Evolutionary conservation across 2,888 invertebrate genomes (phyloP).

Genomic region (Artemia sinica): DNA sequence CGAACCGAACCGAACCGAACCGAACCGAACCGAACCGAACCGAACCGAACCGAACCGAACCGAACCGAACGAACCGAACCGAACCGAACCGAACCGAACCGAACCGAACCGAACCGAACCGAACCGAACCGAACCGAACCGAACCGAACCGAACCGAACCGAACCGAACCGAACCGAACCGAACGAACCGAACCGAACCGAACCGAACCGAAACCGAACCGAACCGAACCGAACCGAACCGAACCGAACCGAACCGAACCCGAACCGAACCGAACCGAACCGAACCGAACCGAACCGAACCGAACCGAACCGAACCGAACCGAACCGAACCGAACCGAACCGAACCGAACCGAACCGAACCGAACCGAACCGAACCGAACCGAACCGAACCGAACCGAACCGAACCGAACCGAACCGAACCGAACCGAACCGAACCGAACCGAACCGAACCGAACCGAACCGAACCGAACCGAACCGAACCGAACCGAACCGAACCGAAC

Average conservation of each 20-base stretch:
- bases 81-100: constrained; percentile 23
- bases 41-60: no score
- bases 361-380: no score
- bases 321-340: constrained; percentile 12
- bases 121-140: constrained; percentile 22
- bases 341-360: no score
- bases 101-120: constrained; percentile 21
- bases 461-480: no score
- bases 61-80: no score
- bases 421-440: no score
- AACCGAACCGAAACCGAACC: no score
- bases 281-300: constrained; percentile 22
- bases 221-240: constrained; percentile 23
- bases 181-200: no score
- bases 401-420: no score
- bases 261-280: constrained; percentile 23
- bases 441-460: no score
- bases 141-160: constrained; percentile 22
- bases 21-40: constrained; percentile 22
- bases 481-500: no score
- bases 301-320: constrained; percentile 22
- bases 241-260: constrained; percentile 22
- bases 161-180: constrained; percentile 15
- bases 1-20: constrained; percentile 22
- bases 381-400: no score